Conservation (phyloP, 2,888 invertebrate genomes). For the Bibio marci region DNA sequence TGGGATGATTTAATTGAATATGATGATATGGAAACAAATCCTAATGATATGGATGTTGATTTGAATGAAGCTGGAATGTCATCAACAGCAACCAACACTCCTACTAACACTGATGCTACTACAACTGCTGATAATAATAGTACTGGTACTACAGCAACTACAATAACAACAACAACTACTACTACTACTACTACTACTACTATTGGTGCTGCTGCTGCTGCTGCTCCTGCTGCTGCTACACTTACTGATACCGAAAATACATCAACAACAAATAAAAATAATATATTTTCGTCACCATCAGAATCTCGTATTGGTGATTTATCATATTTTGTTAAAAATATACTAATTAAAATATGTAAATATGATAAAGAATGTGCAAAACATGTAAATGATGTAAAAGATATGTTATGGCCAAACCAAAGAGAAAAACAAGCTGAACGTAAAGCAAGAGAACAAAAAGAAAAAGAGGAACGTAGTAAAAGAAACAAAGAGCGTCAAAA, state of each 20-base stretch:
- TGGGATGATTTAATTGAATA: constrained; percentile 30
- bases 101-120: background rate
- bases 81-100: constrained; percentile 8
- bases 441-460: constrained; percentile 40
- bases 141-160: background rate
- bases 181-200: background rate
- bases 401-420: constrained; percentile 64
- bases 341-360: constrained; percentile 57
- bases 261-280: constrained; percentile 1
- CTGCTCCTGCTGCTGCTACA: background rate
- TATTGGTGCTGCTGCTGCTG: too few species aligned
- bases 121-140: background rate
- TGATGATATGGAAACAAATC: background rate
- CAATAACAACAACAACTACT: background rate
- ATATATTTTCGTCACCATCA: constrained; percentile 20
- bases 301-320: constrained; percentile 57
- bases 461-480: constrained; percentile 67
- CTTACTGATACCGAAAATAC: background rate
- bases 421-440: constrained; percentile 64
- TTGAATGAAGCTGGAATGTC: constrained; percentile 21
- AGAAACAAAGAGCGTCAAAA: constrained; percentile 79
- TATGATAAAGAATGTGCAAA: constrained; percentile 53
- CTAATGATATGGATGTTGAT: constrained; percentile 21
- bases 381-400: constrained; percentile 51
- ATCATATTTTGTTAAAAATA: constrained; percentile 64